Evolutionary conservation across 2,888 invertebrate species (phyloP).

Genomic region (Scaptodrosophila latifasciaeformis): DNA sequence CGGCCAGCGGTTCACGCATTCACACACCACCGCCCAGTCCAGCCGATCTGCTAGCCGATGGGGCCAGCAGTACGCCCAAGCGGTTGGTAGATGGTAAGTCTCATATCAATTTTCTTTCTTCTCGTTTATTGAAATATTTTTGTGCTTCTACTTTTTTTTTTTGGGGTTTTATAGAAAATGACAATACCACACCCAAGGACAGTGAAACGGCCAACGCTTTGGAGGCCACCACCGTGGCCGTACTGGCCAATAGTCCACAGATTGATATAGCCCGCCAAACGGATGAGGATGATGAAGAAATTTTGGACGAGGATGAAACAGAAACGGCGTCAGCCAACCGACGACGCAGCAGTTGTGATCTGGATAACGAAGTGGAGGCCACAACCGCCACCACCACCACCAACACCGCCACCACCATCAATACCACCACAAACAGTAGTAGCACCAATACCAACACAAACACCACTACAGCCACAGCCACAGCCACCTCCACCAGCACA

Average conservation of each 20-base stretch:
- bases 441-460: conserved; percentile 64
- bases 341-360: conserved; percentile 15
- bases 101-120: not conserved
- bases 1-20: conserved; percentile 77
- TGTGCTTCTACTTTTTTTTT: not conserved
- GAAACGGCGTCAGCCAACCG: conserved; percentile 5
- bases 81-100: conserved; percentile 79
- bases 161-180: conserved; percentile 72
- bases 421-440: not conserved
- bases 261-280: conserved; percentile 66
- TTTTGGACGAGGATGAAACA: conserved; percentile 58
- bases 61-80: conserved; percentile 88
- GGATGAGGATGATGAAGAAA: conserved; percentile 23
- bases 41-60: conserved; percentile 85
- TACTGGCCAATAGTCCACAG: conserved; percentile 77
- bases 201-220: conserved; percentile 28
- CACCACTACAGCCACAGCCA: conserved; percentile 40
- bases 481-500: not conserved
- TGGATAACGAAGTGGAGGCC: not conserved
- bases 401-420: conserved; percentile 40
- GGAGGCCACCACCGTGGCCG: conserved; percentile 75
- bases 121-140: not conserved
- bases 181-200: conserved; percentile 79
- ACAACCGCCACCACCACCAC: conserved; percentile 47
- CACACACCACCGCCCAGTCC: conserved; percentile 86